Evolutionary conservation across 1,140 invertebrate species (phyloP).

Genomic region (Eumeta japonica): DNA sequence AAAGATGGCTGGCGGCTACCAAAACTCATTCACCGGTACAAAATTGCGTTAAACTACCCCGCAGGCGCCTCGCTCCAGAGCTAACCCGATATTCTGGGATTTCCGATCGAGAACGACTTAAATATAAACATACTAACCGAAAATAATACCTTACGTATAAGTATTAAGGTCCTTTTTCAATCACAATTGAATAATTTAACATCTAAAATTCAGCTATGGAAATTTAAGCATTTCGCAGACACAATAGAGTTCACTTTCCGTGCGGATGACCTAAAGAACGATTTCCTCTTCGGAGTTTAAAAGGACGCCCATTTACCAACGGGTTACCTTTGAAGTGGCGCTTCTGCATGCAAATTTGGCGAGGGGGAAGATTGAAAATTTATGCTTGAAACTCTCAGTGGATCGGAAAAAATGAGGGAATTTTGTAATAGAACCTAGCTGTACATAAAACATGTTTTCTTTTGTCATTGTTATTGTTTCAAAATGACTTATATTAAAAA

Average conservation of each 20-base stretch:
- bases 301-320: constrained; percentile 27
- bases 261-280: too few relatives aligned
- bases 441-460: too few relatives aligned
- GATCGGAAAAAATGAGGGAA: too few relatives aligned
- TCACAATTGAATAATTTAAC: too few relatives aligned
- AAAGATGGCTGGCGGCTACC: constrained; percentile 51
- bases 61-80: constrained; percentile 29
- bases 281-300: too few relatives aligned
- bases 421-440: too few relatives aligned
- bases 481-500: too few relatives aligned
- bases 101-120: constrained; percentile 9
- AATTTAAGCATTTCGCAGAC: too few relatives aligned
- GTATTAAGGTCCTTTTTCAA: constrained; percentile 6
- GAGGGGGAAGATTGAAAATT: constrained; percentile 36
- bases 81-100: constrained; percentile 31
- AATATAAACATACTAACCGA: neutral
- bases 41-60: constrained; percentile 47
- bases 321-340: constrained; percentile 51
- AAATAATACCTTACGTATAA: constrained; percentile 5
- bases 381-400: too few relatives aligned
- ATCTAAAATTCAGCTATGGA: too few relatives aligned
- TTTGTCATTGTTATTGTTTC: too few relatives aligned
- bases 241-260: too few relatives aligned
- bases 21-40: constrained; percentile 56
- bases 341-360: constrained; percentile 53